phyloP scores from a whole-genome alignment of 2,797 vertebrate species.

The Acridotheres tristis region DNA sequence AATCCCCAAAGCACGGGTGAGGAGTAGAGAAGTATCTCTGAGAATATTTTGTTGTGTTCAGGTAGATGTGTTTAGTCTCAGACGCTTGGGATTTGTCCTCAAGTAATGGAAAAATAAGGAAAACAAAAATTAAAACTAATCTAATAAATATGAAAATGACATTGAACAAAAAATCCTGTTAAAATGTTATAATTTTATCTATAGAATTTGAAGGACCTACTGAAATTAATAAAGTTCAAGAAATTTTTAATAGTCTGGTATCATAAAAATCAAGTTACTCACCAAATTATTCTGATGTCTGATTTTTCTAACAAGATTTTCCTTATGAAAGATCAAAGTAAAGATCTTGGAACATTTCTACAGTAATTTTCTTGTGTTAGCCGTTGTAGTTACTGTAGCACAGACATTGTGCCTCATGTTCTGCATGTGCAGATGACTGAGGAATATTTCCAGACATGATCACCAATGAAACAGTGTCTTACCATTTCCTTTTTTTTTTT shows the following conservation, averaged over 20 bases:
- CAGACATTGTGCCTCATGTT: accelerated
- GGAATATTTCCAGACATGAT: background rate
- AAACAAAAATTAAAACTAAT: background rate
- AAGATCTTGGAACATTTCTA: background rate
- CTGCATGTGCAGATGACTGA: background rate
- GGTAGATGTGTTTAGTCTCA: background rate
- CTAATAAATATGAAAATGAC: background rate
- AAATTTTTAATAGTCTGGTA: background rate
- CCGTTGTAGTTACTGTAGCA: background rate
- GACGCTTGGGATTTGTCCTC: background rate
- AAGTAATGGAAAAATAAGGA: background rate
- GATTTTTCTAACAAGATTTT: background rate
- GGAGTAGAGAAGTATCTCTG: background rate
- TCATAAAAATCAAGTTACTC: background rate
- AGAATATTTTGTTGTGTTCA: background rate
- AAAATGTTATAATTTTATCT: background rate
- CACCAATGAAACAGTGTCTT: background rate
- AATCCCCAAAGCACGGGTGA: background rate
- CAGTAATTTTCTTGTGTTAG: background rate
- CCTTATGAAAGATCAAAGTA: background rate
- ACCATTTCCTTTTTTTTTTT: background rate
- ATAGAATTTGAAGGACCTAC: background rate
- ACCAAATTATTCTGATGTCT: background rate
- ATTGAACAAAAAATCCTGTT: background rate
- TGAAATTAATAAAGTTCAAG: background rate